These are phyloP conservation scores for Bothrops jararaca DNA, from an alignment of 2,113 vertebrate genomes.

Conservation along the genomic window DNA sequence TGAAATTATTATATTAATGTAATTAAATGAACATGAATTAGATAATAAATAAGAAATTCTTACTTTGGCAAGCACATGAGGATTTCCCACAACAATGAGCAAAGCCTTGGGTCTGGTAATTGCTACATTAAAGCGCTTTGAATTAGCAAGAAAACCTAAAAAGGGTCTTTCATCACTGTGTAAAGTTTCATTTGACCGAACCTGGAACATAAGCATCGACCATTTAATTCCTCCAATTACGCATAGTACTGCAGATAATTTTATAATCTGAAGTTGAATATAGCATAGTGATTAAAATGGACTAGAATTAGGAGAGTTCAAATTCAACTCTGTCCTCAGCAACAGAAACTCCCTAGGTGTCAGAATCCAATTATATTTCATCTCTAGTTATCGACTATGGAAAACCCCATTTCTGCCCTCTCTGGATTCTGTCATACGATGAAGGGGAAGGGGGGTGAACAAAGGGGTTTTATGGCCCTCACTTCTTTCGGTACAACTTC, in stretches of 20 bases:
- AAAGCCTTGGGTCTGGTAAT: constrained; percentile 90
- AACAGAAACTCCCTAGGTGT: neutral
- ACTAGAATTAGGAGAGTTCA: neutral
- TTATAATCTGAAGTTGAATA: neutral
- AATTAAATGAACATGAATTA: neutral
- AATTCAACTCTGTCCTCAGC: neutral
- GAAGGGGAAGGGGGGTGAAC: too few relatives aligned
- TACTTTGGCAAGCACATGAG: constrained; percentile 86
- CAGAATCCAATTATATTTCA: too few relatives aligned
- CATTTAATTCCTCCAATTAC: neutral
- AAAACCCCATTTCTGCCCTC: too few relatives aligned
- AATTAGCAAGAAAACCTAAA: constrained; percentile 87
- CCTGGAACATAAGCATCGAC: constrained; percentile 68
- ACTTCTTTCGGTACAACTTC: too few relatives aligned
- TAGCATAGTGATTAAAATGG: neutral
- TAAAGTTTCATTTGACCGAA: constrained; percentile 80
- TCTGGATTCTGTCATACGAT: too few relatives aligned
- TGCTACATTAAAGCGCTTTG: constrained; percentile 94
- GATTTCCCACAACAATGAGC: constrained; percentile 88
- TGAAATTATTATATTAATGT: neutral
- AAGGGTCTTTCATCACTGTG: constrained; percentile 68
- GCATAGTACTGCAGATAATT: neutral
- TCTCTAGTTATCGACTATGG: too few relatives aligned
- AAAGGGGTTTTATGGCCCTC: too few relatives aligned
- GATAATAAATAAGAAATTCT: neutral